phyloP scores from a whole-genome alignment of 2,888 invertebrate genomes.

The Thyatira batis region DNA sequence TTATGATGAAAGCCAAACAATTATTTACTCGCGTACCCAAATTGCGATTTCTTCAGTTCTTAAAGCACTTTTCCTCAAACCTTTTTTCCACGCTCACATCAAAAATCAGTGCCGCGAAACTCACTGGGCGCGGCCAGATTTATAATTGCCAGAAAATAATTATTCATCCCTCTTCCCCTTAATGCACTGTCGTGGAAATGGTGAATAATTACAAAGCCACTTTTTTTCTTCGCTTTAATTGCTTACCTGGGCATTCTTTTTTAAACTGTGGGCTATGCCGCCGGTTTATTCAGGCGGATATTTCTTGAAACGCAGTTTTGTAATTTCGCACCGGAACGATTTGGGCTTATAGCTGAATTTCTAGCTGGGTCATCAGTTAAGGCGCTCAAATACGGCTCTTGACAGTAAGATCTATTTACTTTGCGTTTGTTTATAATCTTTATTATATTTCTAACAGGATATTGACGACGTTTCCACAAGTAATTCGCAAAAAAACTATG shows the following conservation, averaged over 20 bases:
- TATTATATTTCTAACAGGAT: no score
- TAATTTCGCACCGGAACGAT: neutral
- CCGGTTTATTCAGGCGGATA: conserved; percentile 12
- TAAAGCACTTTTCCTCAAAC: neutral
- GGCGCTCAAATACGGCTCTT: neutral
- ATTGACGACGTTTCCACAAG: no score
- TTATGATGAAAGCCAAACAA: neutral
- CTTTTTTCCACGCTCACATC: conserved; percentile 12
- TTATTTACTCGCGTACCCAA: neutral
- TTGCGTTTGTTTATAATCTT: no score
- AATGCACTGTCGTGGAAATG: conserved; percentile 46
- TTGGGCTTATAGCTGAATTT: neutral
- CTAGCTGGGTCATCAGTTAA: neutral
- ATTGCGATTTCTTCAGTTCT: neutral
- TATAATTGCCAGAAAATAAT: conserved; percentile 44
- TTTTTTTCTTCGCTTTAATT: conserved; percentile 41
- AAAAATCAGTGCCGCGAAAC: conserved; percentile 16
- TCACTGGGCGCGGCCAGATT: conserved; percentile 24
- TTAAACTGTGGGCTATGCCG: neutral
- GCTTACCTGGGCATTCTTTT: conserved; percentile 23
- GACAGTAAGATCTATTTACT: no score
- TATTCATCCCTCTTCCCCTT: conserved; percentile 33
- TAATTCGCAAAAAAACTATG: no score
- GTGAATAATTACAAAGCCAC: conserved; percentile 43
- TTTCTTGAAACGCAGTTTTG: conserved; percentile 22